A percentile compares a stretch with the other conserved stretches of the same genome.
Evolutionary conservation across 2,113 vertebrate genomes (phyloP).

Genomic region (Leucoraja erinaceus): DNA sequence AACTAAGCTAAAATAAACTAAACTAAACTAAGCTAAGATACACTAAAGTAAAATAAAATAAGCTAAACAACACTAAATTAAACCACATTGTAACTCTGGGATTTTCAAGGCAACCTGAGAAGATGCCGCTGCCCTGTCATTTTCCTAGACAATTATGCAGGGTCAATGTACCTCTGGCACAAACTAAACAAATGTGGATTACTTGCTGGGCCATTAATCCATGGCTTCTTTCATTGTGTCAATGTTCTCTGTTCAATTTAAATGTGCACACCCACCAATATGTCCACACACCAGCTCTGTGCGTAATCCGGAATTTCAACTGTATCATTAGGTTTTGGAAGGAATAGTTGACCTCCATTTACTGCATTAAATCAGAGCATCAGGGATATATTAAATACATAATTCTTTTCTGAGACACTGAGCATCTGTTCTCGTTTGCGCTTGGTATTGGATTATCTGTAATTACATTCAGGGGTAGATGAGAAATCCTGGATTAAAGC

Average conservation of each 20-base stretch:
- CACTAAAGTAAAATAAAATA: no score
- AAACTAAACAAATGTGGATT: background rate
- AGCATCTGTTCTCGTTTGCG: conserved; percentile 71
- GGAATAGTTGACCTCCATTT: background rate
- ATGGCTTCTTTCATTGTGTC: background rate
- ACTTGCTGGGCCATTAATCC: background rate
- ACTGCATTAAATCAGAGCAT: conserved; percentile 21
- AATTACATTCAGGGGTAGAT: conserved; percentile 65
- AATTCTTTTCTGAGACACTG: conserved; percentile 64
- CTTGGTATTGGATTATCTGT: conserved; percentile 55
- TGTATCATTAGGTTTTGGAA: background rate
- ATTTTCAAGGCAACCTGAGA: no score
- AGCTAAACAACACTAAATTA: no score
- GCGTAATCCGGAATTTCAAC: conserved; percentile 1
- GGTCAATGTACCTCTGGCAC: background rate
- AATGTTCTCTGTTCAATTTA: background rate
- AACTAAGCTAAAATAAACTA: no score
- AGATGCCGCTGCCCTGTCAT: background rate
- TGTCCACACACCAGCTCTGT: background rate
- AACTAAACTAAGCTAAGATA: no score
- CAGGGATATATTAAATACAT: conserved; percentile 55
- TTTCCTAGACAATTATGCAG: background rate
- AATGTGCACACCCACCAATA: background rate
- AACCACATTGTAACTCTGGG: no score
- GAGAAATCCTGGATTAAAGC: conserved; percentile 65